Conservation (phyloP, 1,140 invertebrate species). For the Zophobas morio region DNA sequence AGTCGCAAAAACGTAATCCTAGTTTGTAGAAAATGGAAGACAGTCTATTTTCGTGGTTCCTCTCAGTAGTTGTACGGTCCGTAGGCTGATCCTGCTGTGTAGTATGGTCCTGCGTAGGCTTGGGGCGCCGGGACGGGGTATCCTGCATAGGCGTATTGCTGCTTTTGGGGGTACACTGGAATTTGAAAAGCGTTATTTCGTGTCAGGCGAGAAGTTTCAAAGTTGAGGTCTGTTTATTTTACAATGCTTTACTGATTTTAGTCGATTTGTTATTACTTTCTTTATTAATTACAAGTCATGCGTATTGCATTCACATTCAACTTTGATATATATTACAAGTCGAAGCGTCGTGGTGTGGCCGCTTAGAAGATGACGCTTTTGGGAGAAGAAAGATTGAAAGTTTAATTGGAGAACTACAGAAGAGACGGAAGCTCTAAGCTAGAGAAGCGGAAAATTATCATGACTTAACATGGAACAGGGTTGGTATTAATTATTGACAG, state of each 20-base stretch:
- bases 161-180: conserved; percentile 93
- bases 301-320: conserved; percentile 8
- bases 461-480: conserved; percentile 12
- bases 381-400: neutral
- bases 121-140: conserved; percentile 85
- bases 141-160: conserved; percentile 90
- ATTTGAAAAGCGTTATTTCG: conserved; percentile 56
- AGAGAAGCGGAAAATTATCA: conserved; percentile 32
- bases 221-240: conserved; percentile 1
- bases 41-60: conserved; percentile 48
- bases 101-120: conserved; percentile 89
- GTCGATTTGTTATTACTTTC: conserved; percentile 12
- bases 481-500: conserved; percentile 2
- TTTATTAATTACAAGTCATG: conserved; percentile 21
- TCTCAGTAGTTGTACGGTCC: conserved; percentile 91
- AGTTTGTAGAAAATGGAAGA: conserved; percentile 41
- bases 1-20: conserved; percentile 8
- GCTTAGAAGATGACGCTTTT: neutral
- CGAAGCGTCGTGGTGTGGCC: neutral
- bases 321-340: neutral
- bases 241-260: conserved; percentile 18
- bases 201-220: neutral
- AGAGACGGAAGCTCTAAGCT: conserved; percentile 4
- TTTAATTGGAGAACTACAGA: conserved; percentile 16
- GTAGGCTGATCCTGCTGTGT: conserved; percentile 86